phyloP scores from a whole-genome alignment of 2,888 invertebrate genomes.

The Rhodophaea formosa region DNA sequence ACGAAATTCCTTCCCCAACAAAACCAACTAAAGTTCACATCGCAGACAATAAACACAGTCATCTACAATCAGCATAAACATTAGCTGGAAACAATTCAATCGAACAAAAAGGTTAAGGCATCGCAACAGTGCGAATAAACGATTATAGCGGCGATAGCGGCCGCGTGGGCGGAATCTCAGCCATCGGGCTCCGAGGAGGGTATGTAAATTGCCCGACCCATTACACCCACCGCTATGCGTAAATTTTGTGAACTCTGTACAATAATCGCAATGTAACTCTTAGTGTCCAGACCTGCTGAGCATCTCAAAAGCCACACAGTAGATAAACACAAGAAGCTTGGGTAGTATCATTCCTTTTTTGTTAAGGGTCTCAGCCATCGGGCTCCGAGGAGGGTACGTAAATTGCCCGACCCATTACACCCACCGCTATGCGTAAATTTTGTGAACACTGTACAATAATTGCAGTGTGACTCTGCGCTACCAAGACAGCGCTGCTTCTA shows the following conservation, averaged over 20 bases:
- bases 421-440: no score
- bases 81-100: constrained; percentile 7
- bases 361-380: no score
- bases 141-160: constrained; percentile 11
- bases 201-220: constrained; percentile 9
- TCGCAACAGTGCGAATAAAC: constrained; percentile 6
- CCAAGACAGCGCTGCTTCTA: not conserved
- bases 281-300: not conserved
- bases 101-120: constrained; percentile 8
- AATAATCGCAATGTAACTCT: constrained; percentile 3
- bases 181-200: constrained; percentile 10
- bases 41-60: not conserved
- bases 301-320: no score
- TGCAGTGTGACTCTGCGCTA: no score
- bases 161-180: constrained; percentile 9
- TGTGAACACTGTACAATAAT: no score
- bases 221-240: constrained; percentile 8
- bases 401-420: no score
- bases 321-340: no score
- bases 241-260: constrained; percentile 6
- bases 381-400: no score
- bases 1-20: no score
- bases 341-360: not conserved
- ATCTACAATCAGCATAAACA: not conserved
- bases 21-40: not conserved